Base-by-base conservation (phyloP, 2,113 vertebrate species). In the Psophia crepitans region DNA sequence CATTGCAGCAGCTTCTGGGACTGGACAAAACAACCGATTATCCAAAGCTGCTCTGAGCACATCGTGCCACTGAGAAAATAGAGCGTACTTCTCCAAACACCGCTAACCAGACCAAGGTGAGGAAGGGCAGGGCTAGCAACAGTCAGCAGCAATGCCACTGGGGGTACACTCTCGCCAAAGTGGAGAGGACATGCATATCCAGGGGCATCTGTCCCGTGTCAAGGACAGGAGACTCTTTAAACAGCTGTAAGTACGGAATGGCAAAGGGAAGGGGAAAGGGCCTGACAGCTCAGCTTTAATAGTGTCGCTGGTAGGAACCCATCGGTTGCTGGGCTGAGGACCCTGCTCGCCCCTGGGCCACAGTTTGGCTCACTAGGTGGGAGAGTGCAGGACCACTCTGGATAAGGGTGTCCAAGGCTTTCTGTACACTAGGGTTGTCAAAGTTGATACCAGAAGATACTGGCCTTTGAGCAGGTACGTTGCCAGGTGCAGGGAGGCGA, bases 391-490 rank as follows among this genome's bases (percentile, higher is more conserved):
- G 99, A 58, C 99, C 99, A 41, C 99, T 99, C 98, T 99, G 99
- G 95, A 99, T 99, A 46, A 99, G 98, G 15, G 99, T 99, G 97
- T 99, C 99, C 87, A 99, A 98, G 60, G 99, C 99, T 95, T 99
- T 99, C 98, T 99, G 99, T 79, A 99, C 99, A 77, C 99, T 99
- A 9, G 99, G 99, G 98, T 99, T 99, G 97, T 99, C 99, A 66
- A 99, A 99, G 98, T 99, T 99, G 97, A 99, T 99, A 61, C 98
- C 98, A 64, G 99, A 99, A 32, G 98, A 97, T 27, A 97, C 92
- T 0, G 91, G 97, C 96, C 99, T 98, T 48, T 98, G 98, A 77
- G 94, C 93, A 12, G 97, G 92, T 22, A 98, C 84, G 9, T 24
- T 98, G 94, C 93, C 96, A 18, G 98, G 96, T 0, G 96, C 96